Base-by-base conservation (phyloP, 2,797 vertebrate genomes). In the Coendou prehensilis region DNA sequence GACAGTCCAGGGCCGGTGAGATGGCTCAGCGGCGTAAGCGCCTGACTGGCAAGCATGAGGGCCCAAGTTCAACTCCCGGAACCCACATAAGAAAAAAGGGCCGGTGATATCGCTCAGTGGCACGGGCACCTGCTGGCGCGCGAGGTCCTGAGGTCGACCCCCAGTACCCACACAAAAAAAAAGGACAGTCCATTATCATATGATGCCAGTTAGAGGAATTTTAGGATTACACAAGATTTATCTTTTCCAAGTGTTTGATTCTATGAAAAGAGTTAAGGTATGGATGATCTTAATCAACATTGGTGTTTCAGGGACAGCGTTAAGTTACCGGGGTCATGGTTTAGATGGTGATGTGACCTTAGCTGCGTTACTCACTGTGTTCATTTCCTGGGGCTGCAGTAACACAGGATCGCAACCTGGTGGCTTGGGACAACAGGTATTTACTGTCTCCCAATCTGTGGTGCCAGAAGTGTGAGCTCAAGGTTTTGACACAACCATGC, bases 161-260 rank as follows among this genome's bases (percentile, higher is more conserved):
- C 37, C 37, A 2, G 37, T 41, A 41, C 37, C 37, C 37, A 41
- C 37, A 41, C 2, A 41, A 41, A 41, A 41, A 37, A 80, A 81
- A 20, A 50, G 20, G 78, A 57, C 54, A 84, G 78, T 56, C 28
- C 84, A n/a, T 47, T 80, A 30, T 54, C 76, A 23, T 75, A 28
- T 9, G 56, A 80, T 23, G 17, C 57, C 14, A 87, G n/a, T 87
- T 50, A 59, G 22, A 71, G 56, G 17, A 54, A 71, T 84, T 20
- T 41, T 6, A 80, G 56, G 11, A 84, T 41, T 54, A 61, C 18
- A 81, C 10, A 30, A 63, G 50, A 69, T 47, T 87, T 80, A 79
- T 52, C 56, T 87, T 83, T 92, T 92, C 86, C 50, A 87, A 83
- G 23, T 18, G 1, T 83, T 76, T 83, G 41, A 75, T 41, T 84